Evolutionary conservation across 2,888 invertebrate species (phyloP), one percentile per base, ranked within the genome.

Genomic region (Lamellibrachia columna): DNA sequence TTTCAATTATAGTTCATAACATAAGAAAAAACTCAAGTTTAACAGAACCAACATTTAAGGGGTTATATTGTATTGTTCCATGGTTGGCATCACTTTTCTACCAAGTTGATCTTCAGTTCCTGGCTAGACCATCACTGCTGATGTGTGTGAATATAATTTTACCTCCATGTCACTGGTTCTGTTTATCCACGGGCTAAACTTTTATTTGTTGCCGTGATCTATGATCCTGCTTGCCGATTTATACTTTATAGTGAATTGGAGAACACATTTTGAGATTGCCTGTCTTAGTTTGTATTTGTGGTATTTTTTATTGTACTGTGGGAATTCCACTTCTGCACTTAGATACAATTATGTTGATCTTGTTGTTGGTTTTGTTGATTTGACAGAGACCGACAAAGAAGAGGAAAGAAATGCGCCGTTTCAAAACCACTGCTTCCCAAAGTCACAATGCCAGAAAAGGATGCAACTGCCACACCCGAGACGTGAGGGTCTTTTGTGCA

Each of bases 391-490:
- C 95, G 94, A 92, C 93, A 94, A 92, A 95, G 94, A 7, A 93
- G 93, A 22, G 95, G 94, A 91, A 95, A 95, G 94, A 95, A 95
- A 93, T 94, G 95, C 60, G 95, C 95, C 9, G 95, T 95, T 53
- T 94, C 95, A 7, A 95, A 95, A 92, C 95, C 95, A 60, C 94
- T 95, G 15, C 93, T 95, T 91, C 95, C 95, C 22, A 94, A 95
- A 94, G 94, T 95, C 1, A 94, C 95, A 6, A 95, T 95, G 9
- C 93, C 94, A 53, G 92, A 75, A 92, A 93, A 93, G 53, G 75
- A 75, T 22, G 15, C 75, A 60, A 9, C 60, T 4, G 75, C 75
- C 22, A 22, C 22, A 75, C 75, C 75, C 22, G 75, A 75, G 75
- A 75, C 75, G 75, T 75, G 22, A 60, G 60, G 60, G 60, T 11